phyloP scores from a whole-genome alignment of 2,113 vertebrate species.

The Perccottus glenii region DNA sequence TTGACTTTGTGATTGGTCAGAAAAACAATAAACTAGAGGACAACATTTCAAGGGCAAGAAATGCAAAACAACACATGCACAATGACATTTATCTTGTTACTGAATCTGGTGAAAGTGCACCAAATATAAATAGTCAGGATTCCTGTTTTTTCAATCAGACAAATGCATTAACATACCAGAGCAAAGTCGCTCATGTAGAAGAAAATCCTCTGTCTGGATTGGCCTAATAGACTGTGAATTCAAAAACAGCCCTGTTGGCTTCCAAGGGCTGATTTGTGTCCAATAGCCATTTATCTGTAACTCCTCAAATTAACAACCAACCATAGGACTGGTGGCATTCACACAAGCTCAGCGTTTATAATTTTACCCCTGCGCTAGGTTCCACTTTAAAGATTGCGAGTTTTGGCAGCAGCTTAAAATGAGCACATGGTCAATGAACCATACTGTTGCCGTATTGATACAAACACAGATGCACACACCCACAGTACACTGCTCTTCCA shows the following conservation, averaged over 20 bases:
- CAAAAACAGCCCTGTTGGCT: conserved; percentile 37
- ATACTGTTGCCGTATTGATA: conserved; percentile 56
- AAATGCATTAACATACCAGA: conserved; percentile 33
- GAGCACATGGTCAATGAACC: conserved; percentile 64
- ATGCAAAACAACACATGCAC: conserved; percentile 33
- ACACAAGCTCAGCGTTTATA: conserved; percentile 27
- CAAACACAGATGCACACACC: conserved; percentile 58
- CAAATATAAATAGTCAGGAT: neutral
- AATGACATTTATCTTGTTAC: conserved; percentile 25
- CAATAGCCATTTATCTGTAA: conserved; percentile 35
- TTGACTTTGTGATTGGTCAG: conserved; percentile 51
- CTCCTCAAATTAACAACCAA: conserved; percentile 32
- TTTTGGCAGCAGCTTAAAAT: conserved; percentile 62
- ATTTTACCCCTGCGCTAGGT: conserved; percentile 39
- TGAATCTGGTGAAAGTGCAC: neutral
- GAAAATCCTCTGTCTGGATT: conserved; percentile 4
- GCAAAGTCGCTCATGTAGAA: conserved; percentile 8
- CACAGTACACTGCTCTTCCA: conserved; percentile 54
- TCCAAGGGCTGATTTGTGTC: conserved; percentile 20
- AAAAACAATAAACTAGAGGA: conserved; percentile 60
- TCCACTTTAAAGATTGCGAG: conserved; percentile 66
- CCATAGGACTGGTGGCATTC: conserved; percentile 27
- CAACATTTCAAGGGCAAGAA: conserved; percentile 16
- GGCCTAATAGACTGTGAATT: conserved; percentile 22
- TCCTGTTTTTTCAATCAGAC: conserved; percentile 31